These are phyloP conservation scores for Nothoprocta pentlandii DNA, from an alignment of 2,113 vertebrate genomes.

Conservation along the genomic window DNA sequence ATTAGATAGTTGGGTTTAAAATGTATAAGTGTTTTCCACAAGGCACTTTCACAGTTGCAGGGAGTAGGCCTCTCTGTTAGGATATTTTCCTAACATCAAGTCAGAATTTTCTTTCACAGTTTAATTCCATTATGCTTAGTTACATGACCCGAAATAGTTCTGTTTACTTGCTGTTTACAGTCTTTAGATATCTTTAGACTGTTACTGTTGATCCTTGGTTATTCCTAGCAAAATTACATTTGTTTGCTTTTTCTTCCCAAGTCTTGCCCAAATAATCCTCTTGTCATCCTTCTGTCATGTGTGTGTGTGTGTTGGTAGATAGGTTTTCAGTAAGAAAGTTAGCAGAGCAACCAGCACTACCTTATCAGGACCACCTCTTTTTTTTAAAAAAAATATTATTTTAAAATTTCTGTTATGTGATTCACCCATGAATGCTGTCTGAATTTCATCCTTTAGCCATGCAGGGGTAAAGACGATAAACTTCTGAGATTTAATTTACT, in stretches of 20 bases:
- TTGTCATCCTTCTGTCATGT: too few species aligned
- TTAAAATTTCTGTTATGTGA: background rate
- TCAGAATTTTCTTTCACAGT: background rate
- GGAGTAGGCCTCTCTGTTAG: background rate
- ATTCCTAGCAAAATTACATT: background rate
- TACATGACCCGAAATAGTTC: background rate
- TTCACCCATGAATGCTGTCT: background rate
- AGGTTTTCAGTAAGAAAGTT: background rate
- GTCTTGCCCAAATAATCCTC: background rate
- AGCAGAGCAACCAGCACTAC: background rate
- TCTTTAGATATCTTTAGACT: background rate
- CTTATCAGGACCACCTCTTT: background rate
- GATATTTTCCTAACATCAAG: background rate
- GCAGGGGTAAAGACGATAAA: background rate
- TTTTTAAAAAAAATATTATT: background rate
- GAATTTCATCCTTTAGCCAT: background rate
- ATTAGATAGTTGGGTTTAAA: background rate
- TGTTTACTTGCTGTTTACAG: slow-evolving; percentile 10
- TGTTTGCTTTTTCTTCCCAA: background rate
- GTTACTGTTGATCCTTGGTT: background rate
- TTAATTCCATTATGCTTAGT: slow-evolving; percentile 10
- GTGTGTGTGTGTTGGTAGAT: background rate
- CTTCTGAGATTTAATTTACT: background rate
- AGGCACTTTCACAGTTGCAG: background rate
- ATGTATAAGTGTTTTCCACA: background rate